Conservation (phyloP, 1,140 invertebrate species). For the Papilio glaucus region DNA sequence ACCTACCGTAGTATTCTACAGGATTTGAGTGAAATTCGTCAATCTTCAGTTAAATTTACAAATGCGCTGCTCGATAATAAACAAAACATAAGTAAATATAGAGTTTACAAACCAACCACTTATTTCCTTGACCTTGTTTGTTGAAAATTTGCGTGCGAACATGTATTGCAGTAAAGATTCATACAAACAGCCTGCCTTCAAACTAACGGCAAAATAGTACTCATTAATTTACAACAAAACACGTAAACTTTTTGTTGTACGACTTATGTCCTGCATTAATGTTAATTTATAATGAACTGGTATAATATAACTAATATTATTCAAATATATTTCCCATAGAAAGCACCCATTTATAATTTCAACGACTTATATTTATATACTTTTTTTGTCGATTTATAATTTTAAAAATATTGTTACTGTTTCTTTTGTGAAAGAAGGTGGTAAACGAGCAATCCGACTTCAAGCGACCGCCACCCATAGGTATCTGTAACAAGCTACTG, state of each 20-base stretch:
- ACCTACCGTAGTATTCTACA: no score
- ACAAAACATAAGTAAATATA: background rate
- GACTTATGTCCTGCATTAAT: background rate
- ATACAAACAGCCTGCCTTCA: constrained; percentile 8
- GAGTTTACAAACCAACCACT: background rate
- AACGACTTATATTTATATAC: background rate
- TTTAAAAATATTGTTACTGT: no score
- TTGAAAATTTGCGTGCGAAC: constrained; percentile 15
- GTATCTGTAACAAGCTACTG: no score
- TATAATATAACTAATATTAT: background rate
- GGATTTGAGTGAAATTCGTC: background rate
- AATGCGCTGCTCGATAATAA: background rate
- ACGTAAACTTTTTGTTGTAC: background rate
- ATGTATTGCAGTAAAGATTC: constrained; percentile 17
- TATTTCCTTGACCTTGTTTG: constrained; percentile 26
- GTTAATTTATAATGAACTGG: constrained; percentile 15
- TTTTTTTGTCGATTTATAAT: background rate
- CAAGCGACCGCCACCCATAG: no score
- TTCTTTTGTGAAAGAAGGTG: no score
- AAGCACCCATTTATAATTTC: constrained; percentile 3
- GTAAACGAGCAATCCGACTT: no score
- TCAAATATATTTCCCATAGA: background rate
- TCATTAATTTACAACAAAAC: constrained; percentile 11
- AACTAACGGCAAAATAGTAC: constrained; percentile 25
- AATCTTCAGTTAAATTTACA: background rate